Conservation (phyloP, 2,113 vertebrate species). For the Geococcyx californianus region DNA sequence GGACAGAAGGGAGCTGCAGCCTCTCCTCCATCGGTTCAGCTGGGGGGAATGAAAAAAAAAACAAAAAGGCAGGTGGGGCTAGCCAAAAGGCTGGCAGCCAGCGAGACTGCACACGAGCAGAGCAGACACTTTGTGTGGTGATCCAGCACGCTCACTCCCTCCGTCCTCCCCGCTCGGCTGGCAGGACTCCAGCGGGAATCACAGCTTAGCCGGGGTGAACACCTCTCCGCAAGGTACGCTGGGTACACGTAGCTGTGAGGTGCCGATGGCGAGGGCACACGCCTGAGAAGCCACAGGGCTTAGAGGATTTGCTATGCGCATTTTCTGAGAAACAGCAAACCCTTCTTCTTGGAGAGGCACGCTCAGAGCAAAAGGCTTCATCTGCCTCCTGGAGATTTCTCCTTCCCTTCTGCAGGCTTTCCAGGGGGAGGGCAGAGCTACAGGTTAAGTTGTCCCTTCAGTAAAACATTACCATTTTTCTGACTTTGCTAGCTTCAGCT, state of each 20-base stretch:
- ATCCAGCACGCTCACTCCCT: neutral
- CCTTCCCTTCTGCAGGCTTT: neutral
- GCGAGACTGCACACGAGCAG: conserved; percentile 6
- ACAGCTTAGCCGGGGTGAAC: neutral
- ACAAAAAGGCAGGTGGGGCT: neutral
- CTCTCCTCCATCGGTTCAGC: neutral
- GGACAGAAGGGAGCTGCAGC: conserved; percentile 12
- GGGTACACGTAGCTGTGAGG: neutral
- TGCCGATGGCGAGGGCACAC: neutral
- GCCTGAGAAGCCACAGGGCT: neutral
- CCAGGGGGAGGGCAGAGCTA: neutral
- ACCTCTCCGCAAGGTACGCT: neutral
- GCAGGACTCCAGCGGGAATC: neutral
- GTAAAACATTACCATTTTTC: neutral
- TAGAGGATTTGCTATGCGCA: neutral
- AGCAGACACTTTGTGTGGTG: neutral
- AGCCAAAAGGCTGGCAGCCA: conserved; percentile 14
- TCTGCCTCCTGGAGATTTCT: neutral
- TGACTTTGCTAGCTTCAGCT: neutral
- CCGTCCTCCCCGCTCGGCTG: neutral
- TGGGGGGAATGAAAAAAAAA: neutral
- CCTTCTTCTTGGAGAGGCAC: neutral
- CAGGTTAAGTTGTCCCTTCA: fast-evolving
- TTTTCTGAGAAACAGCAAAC: neutral
- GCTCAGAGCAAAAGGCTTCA: neutral